Base-by-base conservation (phyloP, 2,797 vertebrate genomes). In the Epinephelus malabaricus region DNA sequence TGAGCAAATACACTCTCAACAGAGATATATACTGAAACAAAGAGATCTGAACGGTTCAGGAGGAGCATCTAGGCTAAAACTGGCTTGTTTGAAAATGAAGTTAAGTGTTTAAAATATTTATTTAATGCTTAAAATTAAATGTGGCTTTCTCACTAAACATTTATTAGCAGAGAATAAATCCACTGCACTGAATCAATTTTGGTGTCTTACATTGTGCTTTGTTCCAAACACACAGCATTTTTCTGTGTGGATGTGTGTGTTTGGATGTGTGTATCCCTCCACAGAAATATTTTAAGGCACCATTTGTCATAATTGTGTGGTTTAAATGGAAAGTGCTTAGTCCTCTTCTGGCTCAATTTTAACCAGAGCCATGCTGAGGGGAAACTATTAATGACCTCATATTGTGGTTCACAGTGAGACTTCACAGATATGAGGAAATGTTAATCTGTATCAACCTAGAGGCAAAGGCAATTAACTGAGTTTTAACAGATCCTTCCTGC, bases 331-430 rank as follows among this genome's bases (percentile, higher is more conserved):
- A 83, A 86, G 60, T 81, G 78, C 79, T 90, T 84, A 74, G 68
- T 84, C 61, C 23, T 78, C 70, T 77, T 62, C 21, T 83, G 76
- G 72, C 71, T 76, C 83, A 64, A 78, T 71, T 88, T 83, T 71
- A 83, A 86, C 71, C 76, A 84, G 73, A 86, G 78, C 54, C 69
- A 64, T 73, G 82, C 84, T 73, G 78, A 83, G 61, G 82, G 88
- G 89, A 84, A 90, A 88, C 87, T 84, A 88, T 86, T 88, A 90
- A 90, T 93, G 89, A 90, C 79, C 88, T 93, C 85, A 92, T 88
- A 53, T 65, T 86, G 88, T 73, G 89, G 90, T 84, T 91, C 73
- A 69, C 70, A 64, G 18, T 65, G 55, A 89, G 77, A 82, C 81
- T 54, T 81, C 60, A 64, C 79, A 81, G 86, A 90, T 71, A 76